A percentile compares a stretch with the other conserved stretches of the same genome.
phyloP scores from a whole-genome alignment of 2,113 vertebrate species.

The Anthoscopus minutus region DNA sequence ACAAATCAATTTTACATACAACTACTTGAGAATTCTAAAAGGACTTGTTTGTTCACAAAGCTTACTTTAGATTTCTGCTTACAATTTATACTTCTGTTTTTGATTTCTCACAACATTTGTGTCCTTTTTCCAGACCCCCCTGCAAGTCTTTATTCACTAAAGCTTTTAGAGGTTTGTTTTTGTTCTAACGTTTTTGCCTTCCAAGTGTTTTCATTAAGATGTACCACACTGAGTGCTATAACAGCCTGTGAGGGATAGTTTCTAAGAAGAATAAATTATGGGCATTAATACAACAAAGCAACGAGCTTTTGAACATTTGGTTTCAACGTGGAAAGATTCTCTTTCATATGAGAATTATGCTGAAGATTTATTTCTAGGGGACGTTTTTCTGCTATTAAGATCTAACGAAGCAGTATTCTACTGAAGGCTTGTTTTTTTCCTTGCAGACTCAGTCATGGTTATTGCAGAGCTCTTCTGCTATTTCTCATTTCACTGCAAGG shows the following conservation, averaged over 20 bases:
- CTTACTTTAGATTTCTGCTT: slow-evolving; percentile 39
- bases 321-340: slow-evolving; percentile 46
- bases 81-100: slow-evolving; percentile 50
- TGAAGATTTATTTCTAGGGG: slow-evolving; percentile 45
- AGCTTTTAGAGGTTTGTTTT: slow-evolving; percentile 52
- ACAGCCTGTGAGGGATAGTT: slow-evolving; percentile 39
- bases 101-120: slow-evolving; percentile 51
- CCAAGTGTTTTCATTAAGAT: slow-evolving; percentile 48
- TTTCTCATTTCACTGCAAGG: slow-evolving; percentile 47
- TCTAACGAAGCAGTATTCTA: slow-evolving; percentile 38
- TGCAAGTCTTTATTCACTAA: slow-evolving; percentile 45
- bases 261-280: slow-evolving; percentile 61
- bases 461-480: slow-evolving; percentile 20
- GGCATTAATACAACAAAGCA: slow-evolving; percentile 54
- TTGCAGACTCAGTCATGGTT: background rate
- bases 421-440: background rate
- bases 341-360: slow-evolving; percentile 46
- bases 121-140: slow-evolving; percentile 55
- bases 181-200: slow-evolving; percentile 19
- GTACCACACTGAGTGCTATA: slow-evolving; percentile 48
- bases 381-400: slow-evolving; percentile 36
- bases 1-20: background rate
- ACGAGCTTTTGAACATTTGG: slow-evolving; percentile 59
- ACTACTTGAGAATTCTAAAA: background rate
- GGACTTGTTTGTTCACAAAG: slow-evolving; percentile 8